These are phyloP conservation scores for Erythrocebus patas DNA, from an alignment of 2,113 vertebrate species.

Conservation along the genomic window DNA sequence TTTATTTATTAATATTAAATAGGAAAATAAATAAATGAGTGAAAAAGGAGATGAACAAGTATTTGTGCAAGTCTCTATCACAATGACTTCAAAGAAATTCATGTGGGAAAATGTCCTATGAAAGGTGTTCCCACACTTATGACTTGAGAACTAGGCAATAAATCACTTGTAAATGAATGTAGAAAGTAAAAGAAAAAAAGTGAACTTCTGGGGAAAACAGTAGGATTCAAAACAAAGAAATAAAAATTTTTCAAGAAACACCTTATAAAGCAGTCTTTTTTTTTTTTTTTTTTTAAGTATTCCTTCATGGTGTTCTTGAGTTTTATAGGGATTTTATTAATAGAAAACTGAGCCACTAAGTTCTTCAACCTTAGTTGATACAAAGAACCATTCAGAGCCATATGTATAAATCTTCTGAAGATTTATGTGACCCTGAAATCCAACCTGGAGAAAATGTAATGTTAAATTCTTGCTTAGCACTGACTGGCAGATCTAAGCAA, in stretches of 20 bases:
- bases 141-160: conserved; percentile 3
- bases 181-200: not conserved
- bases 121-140: not conserved
- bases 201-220: not conserved
- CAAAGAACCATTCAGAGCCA: not conserved
- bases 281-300: not conserved
- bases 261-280: not conserved
- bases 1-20: conserved; percentile 12
- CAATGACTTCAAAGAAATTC: conserved; percentile 25
- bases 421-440: not conserved
- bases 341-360: not conserved
- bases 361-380: not conserved
- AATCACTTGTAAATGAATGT: not conserved
- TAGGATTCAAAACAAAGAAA: not conserved
- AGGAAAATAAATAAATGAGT: conserved; percentile 16
- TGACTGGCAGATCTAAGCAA: not conserved
- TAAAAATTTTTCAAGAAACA: not conserved
- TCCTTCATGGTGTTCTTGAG: not conserved
- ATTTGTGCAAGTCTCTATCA: not conserved
- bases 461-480: not conserved
- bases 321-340: not conserved
- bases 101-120: not conserved
- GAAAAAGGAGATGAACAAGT: not conserved
- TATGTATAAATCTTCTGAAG: not conserved
- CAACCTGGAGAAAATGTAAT: not conserved